Conservation (phyloP, 2,113 vertebrate genomes). For the Cavia aperea region DNA sequence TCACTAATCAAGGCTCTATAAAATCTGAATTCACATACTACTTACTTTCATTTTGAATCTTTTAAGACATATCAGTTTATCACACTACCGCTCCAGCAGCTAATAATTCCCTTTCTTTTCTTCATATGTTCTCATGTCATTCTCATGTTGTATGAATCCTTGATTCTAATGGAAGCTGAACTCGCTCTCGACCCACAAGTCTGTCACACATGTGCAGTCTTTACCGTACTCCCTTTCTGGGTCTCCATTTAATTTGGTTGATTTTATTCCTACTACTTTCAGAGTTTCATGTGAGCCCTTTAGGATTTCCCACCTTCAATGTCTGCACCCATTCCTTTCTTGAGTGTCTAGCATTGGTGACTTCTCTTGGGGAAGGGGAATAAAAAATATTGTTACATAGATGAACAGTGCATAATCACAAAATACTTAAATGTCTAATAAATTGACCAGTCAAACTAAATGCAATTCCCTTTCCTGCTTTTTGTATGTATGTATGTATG, state of each 20-base stretch:
- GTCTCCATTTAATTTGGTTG: neutral
- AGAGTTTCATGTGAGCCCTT: too few relatives aligned
- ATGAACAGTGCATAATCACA: neutral
- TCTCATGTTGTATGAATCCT: neutral
- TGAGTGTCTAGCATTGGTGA: neutral
- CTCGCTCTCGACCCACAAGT: neutral
- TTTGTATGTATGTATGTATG: neutral
- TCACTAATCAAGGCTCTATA: neutral
- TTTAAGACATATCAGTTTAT: neutral
- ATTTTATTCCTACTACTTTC: neutral
- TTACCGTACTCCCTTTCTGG: neutral
- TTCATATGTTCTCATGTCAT: neutral
- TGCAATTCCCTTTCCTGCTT: neutral
- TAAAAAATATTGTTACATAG: neutral
- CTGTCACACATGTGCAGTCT: neutral
- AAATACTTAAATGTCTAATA: neutral
- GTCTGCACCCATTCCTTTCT: neutral
- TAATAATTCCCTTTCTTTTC: neutral
- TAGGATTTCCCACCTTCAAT: neutral
- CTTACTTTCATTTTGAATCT: neutral
- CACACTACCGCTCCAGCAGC: rapidly evolving
- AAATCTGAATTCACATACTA: neutral
- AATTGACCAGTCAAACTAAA: neutral
- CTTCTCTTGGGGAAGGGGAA: neutral
- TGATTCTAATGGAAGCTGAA: neutral